Conservation (phyloP, 2,888 invertebrate genomes). For the Lymantria dispar region DNA sequence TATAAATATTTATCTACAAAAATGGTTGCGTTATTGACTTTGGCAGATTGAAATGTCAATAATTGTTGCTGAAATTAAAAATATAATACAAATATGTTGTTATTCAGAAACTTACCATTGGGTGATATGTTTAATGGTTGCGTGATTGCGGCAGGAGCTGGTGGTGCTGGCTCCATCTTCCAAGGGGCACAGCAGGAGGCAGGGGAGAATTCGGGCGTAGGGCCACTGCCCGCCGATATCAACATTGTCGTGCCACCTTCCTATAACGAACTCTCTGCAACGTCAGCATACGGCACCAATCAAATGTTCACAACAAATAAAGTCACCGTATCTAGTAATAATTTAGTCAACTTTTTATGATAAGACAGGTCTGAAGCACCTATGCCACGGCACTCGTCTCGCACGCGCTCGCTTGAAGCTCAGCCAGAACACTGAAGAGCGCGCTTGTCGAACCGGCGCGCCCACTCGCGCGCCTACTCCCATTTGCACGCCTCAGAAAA, state of each 20-base stretch:
- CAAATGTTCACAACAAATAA: constrained; percentile 54
- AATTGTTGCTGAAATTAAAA: no score
- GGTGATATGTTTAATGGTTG: constrained; percentile 84
- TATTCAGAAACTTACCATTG: constrained; percentile 55
- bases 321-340: constrained; percentile 40
- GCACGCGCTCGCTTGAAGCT: constrained; percentile 81
- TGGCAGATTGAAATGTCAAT: no score
- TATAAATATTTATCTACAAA: no score
- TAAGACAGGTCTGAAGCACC: constrained; percentile 43
- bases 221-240: constrained; percentile 85
- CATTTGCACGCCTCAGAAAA: constrained; percentile 81
- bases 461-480: constrained; percentile 81
- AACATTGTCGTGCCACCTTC: constrained; percentile 81
- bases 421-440: constrained; percentile 82
- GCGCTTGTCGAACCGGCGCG: constrained; percentile 78
- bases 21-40: no score
- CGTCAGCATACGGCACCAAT: constrained; percentile 59
- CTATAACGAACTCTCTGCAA: constrained; percentile 48
- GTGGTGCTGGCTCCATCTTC: constrained; percentile 85
- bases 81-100: not conserved
- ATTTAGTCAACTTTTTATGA: constrained; percentile 31
- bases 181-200: constrained; percentile 83
- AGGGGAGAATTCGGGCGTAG: constrained; percentile 82
- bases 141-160: constrained; percentile 73
- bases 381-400: constrained; percentile 52